Conservation (phyloP, 2,797 vertebrate species). For the Heliangelus exortis region DNA sequence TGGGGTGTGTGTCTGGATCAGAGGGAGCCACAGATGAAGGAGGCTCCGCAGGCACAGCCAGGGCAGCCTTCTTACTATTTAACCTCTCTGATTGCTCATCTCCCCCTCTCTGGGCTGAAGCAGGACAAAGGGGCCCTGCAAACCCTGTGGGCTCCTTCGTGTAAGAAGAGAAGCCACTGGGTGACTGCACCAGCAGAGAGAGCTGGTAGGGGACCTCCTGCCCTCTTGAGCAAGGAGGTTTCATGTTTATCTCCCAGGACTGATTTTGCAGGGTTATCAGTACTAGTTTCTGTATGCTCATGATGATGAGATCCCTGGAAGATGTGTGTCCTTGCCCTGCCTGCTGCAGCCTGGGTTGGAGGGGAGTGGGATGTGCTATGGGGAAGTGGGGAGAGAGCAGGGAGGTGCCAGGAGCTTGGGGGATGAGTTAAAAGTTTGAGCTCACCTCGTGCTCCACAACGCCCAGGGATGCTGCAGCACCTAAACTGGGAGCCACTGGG, state of each 20-base stretch:
- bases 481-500: not conserved
- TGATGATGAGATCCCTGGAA: not conserved
- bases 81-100: not conserved
- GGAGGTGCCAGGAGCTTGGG: not conserved
- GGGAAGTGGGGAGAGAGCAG: not conserved
- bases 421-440: not conserved
- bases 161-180: not conserved
- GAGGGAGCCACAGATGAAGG: not conserved
- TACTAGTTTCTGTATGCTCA: not conserved
- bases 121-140: fast-evolving
- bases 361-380: fast-evolving
- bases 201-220: not conserved
- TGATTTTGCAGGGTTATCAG: constrained; percentile 39
- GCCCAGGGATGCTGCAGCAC: fast-evolving
- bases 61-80: not conserved
- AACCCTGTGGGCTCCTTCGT: fast-evolving
- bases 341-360: not conserved
- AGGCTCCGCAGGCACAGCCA: not conserved
- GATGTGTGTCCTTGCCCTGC: not conserved
- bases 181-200: not conserved
- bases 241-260: not conserved
- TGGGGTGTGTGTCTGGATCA: not conserved
- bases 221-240: not conserved
- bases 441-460: not conserved
- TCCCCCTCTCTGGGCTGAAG: not conserved